phyloP scores from a whole-genome alignment of 2,113 vertebrate genomes.

The Hippopotamus amphibius region DNA sequence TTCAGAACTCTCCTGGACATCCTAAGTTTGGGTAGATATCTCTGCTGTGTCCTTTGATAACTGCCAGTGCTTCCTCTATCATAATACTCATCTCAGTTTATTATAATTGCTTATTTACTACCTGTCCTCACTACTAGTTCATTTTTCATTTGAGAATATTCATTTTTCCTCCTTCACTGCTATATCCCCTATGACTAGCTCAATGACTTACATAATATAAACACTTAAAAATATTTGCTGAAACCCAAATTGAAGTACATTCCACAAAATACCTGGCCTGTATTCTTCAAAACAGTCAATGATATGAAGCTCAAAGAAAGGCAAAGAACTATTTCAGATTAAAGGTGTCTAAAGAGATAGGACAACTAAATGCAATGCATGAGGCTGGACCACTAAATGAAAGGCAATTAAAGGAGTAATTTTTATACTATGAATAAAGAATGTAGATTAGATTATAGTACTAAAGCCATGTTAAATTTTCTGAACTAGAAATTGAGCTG shows the following conservation, averaged over 20 bases:
- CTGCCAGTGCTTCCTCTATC: background rate
- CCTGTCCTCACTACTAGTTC: background rate
- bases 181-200: background rate
- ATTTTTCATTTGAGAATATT: background rate
- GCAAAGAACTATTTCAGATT: conserved; percentile 20
- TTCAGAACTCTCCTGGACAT: background rate
- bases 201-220: background rate
- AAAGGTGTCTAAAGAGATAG: background rate
- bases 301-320: conserved; percentile 41
- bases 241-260: background rate
- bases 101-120: background rate
- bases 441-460: background rate
- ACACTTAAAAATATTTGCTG: background rate
- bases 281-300: background rate
- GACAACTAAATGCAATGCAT: conserved; percentile 4
- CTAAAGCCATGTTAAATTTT: conserved; percentile 29
- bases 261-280: background rate
- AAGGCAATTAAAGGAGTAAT: background rate
- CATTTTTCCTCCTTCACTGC: background rate
- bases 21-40: background rate
- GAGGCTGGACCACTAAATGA: conserved; percentile 13
- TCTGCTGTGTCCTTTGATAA: background rate
- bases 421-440: background rate
- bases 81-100: background rate
- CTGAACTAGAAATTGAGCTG: conserved; percentile 52